phyloP scores from a whole-genome alignment of 2,797 vertebrate genomes.

The Pseudochirops cupreus region DNA sequence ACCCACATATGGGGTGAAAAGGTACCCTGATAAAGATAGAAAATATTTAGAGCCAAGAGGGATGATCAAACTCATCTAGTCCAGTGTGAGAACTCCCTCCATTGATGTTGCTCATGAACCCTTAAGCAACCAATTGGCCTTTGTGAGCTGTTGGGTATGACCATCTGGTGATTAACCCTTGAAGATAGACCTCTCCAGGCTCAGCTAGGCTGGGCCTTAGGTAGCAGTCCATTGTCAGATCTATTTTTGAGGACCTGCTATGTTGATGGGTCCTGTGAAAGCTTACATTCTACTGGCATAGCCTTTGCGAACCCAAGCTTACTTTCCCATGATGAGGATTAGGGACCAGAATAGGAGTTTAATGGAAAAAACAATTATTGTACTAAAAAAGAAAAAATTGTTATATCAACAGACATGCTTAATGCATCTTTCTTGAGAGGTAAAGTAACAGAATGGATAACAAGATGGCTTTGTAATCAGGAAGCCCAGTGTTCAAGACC shows the following conservation, averaged over 20 bases:
- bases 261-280: background rate
- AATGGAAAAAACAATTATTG: background rate
- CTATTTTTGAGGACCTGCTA: background rate
- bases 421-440: background rate
- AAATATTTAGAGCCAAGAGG: background rate
- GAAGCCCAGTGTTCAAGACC: background rate
- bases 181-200: background rate
- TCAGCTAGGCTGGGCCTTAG: background rate
- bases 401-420: background rate
- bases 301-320: background rate
- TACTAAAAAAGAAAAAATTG: background rate
- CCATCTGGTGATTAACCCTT: background rate
- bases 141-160: background rate
- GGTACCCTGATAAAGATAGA: slow-evolving; percentile 41
- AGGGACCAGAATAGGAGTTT: background rate
- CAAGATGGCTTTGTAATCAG: background rate
- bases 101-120: background rate
- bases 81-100: background rate
- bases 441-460: background rate
- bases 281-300: background rate
- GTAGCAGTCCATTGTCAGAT: background rate
- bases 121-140: background rate
- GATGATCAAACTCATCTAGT: background rate
- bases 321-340: background rate
- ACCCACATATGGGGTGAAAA: slow-evolving; percentile 50